Conservation (phyloP, 2,888 invertebrate genomes). For the Trachelus troglodyta region DNA sequence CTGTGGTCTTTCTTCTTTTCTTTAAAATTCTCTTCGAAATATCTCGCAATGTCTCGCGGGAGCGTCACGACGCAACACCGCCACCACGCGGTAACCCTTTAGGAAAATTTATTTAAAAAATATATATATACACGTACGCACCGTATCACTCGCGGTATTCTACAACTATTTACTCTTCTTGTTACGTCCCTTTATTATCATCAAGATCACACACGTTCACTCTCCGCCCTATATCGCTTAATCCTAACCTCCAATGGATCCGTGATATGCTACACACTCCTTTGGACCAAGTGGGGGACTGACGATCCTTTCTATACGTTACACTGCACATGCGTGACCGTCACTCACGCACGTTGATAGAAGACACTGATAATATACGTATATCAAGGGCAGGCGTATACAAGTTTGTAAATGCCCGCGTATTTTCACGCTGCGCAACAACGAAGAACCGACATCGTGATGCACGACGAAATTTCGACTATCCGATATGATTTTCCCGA, state of each 20-base stretch:
- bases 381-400: background rate
- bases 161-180: slow-evolving; percentile 11
- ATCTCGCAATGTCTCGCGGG: background rate
- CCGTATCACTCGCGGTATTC: background rate
- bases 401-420: background rate
- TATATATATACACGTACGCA: slow-evolving; percentile 18
- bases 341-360: background rate
- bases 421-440: background rate
- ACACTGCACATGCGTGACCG: background rate
- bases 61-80: background rate
- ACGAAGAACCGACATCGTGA: background rate
- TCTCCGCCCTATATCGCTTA: background rate
- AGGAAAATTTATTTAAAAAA: slow-evolving; percentile 11
- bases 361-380: background rate
- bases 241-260: background rate
- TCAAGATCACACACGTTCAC: slow-evolving; percentile 10
- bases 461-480: background rate
- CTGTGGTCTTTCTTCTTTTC: background rate
- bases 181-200: slow-evolving; percentile 10
- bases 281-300: background rate
- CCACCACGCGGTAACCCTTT: background rate
- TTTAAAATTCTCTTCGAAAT: background rate
- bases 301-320: background rate
- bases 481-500: background rate
- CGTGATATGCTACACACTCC: background rate